Evolutionary conservation across 2,797 vertebrate genomes (phyloP).

Genomic region (Tympanoctomys barrerae): DNA sequence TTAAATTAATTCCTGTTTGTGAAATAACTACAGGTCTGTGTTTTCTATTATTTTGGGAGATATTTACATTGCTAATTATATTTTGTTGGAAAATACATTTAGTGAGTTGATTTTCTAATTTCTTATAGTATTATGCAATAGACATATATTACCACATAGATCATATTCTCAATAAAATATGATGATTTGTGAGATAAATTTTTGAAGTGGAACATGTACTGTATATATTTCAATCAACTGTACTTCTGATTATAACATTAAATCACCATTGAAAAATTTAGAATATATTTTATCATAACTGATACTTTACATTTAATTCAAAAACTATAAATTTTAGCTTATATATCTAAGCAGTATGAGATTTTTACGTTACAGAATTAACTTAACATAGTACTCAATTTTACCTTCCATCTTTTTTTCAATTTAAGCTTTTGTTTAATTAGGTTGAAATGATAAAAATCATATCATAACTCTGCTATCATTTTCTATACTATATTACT

Average conservation of each 20-base stretch:
- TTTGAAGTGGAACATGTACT: background rate
- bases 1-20: constrained; percentile 76
- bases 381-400: constrained; percentile 5
- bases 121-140: background rate
- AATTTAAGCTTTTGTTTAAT: background rate
- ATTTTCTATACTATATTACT: background rate
- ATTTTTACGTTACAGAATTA: background rate
- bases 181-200: background rate
- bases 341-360: background rate
- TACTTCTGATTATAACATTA: constrained; percentile 40
- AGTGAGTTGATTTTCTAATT: constrained; percentile 33
- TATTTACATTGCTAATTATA: constrained; percentile 72
- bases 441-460: background rate
- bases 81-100: constrained; percentile 50
- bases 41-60: constrained; percentile 65
- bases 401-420: background rate
- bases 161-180: background rate
- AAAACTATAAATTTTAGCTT: background rate
- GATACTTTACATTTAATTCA: background rate
- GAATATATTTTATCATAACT: background rate
- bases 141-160: background rate
- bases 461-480: background rate
- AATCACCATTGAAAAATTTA: background rate
- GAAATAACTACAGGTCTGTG: constrained; percentile 59
- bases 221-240: constrained; percentile 18